These are phyloP conservation scores for Danio choprae DNA, from an alignment of 2,797 vertebrate species.

Conservation along the genomic window DNA sequence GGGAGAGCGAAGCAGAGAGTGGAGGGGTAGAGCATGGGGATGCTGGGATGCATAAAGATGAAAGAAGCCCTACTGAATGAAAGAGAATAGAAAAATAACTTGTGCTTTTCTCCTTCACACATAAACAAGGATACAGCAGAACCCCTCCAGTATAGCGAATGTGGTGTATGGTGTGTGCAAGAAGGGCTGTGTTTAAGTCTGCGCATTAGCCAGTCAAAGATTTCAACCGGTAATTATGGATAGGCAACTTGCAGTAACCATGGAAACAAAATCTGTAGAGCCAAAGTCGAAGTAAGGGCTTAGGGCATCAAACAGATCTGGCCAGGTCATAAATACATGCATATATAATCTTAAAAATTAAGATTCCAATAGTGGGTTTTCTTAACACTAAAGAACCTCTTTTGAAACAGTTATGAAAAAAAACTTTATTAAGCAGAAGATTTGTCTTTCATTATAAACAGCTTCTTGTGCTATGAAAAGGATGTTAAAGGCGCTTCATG, in stretches of 20 bases:
- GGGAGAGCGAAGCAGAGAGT: conserved; percentile 6
- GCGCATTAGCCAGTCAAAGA: conserved; percentile 50
- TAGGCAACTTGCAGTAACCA: conserved; percentile 68
- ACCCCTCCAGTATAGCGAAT: conserved; percentile 42
- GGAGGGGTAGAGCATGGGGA: conserved; percentile 18
- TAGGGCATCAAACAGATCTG: conserved; percentile 58
- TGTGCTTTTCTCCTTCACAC: conserved; percentile 45
- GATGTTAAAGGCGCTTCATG: too few species aligned
- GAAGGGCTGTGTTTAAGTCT: conserved; percentile 40
- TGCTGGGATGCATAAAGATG: conserved; percentile 36
- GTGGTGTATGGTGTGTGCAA: conserved; percentile 2
- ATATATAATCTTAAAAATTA: conserved; percentile 10
- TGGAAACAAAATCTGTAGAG: conserved; percentile 70
- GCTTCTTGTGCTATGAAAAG: too few species aligned
- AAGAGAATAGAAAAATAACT: conserved; percentile 57
- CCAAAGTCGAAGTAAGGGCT: conserved; percentile 68
- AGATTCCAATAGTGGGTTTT: too few species aligned
- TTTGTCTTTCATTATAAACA: too few species aligned
- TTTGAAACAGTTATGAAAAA: too few species aligned
- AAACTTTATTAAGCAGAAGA: too few species aligned
- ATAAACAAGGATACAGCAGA: conserved; percentile 31
- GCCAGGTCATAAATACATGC: conserved; percentile 54
- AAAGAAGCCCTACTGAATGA: conserved; percentile 54
- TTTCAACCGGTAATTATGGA: conserved; percentile 77
- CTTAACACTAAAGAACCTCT: too few species aligned